Evolutionary conservation across 1,140 invertebrate genomes (phyloP), one percentile per base, ranked within the genome.

Genomic region (Lethocerus indicus): DNA sequence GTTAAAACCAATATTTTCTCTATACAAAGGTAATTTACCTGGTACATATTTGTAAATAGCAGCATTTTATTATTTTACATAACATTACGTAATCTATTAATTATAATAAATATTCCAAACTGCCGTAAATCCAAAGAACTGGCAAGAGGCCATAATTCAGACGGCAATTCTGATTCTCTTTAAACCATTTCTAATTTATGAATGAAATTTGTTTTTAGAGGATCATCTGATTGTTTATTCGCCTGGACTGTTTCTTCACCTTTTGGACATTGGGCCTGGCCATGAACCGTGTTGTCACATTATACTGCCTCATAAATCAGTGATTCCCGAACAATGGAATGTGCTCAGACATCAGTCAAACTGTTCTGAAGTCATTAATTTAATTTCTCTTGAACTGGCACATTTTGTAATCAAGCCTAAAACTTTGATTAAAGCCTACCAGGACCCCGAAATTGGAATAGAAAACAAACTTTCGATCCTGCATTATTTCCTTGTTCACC

Each of bases 231-330:
- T 86, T 9, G 81, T 87, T 1, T 78, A 80, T 54, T 78, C 81
- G 14, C 81, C 83, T 36, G 79, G 78, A 56, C 65, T 83, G 3
- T 87, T 86, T 63, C 77, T 79, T 0, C 84, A 88, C 60, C 61
- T 88, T 13, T 63, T 88, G 35, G 85, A 89, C 62, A 77, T 87
- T 50, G 83, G 83, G 16, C 62, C 79, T 3, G 72, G 74, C 46
- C 86, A 89, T 58, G 81, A 85, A 61, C 84, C 85, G 0, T 78
- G 74, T 51, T 84, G 82, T 57, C 84, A 88, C 54, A 75, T 87
- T 50, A 69, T 82, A 0, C 47, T 62, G 37, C 40, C 57, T 49
- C 47, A 54, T 47, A 45, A 43, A 54, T 36, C 47, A 14, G 47
- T 49, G 32, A 52, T 27, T 13, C 40, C 37, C 6, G 36, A 26